Evolutionary conservation across 2,888 invertebrate species (phyloP).

Genomic region (Empis stercorea): DNA sequence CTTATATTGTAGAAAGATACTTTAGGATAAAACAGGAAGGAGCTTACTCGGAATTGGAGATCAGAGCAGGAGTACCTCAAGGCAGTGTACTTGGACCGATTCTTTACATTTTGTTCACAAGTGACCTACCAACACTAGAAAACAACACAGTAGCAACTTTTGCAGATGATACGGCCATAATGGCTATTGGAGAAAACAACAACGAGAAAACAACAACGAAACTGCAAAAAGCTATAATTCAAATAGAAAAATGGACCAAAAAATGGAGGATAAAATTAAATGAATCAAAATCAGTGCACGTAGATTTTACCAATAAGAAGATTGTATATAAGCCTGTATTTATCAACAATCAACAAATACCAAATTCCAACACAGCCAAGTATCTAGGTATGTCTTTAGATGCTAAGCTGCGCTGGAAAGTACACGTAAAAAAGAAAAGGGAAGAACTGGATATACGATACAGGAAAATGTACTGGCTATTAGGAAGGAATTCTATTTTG

Average conservation of each 20-base stretch:
- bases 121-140: neutral
- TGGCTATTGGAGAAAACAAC: too few species aligned
- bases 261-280: constrained; percentile 7
- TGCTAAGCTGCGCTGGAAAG: too few species aligned
- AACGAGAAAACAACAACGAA: neutral
- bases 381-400: too few species aligned
- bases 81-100: too few species aligned
- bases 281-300: constrained; percentile 7
- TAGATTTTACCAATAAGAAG: neutral
- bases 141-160: constrained; percentile 1
- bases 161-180: too few species aligned
- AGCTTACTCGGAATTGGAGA: neutral
- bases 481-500: neutral
- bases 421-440: neutral
- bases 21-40: constrained; percentile 5
- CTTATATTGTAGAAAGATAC: neutral
- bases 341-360: too few species aligned
- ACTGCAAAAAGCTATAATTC: neutral
- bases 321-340: too few species aligned
- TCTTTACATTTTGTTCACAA: too few species aligned
- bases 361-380: neutral
- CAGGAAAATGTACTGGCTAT: neutral
- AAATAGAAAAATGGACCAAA: constrained; percentile 3
- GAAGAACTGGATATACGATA: neutral
- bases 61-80: too few species aligned